phyloP scores from a whole-genome alignment of 1,140 invertebrate species.

The Lepidotrigona ventralis region DNA sequence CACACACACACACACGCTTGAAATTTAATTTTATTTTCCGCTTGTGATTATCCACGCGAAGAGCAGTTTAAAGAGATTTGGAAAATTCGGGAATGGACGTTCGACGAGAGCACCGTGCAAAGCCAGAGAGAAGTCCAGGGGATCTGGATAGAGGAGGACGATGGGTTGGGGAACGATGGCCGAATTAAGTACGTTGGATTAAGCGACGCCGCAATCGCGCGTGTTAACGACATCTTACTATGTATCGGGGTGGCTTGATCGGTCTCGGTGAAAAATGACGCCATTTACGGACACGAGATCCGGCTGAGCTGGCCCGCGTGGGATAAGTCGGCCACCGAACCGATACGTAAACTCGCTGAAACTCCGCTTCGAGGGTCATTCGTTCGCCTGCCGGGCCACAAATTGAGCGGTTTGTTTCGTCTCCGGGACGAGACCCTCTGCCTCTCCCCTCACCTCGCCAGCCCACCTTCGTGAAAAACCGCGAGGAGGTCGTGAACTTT shows the following conservation, averaged over 20 bases:
- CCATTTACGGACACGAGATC: slow-evolving; percentile 24
- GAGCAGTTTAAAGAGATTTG: background rate
- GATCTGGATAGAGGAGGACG: background rate
- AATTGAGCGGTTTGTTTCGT: slow-evolving; percentile 73
- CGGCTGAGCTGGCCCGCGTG: background rate
- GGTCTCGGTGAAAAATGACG: slow-evolving; percentile 39
- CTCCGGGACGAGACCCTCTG: background rate
- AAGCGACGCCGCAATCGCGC: slow-evolving; percentile 13
- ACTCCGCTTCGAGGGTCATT: slow-evolving; percentile 57
- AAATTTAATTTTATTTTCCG: background rate
- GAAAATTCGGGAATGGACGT: background rate
- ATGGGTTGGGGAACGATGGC: background rate
- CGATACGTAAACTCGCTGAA: slow-evolving; percentile 60
- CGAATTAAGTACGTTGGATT: slow-evolving; percentile 24
- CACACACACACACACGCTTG: background rate
- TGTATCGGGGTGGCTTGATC: slow-evolving; percentile 35
- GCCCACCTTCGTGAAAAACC: background rate
- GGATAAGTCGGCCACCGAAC: slow-evolving; percentile 39
- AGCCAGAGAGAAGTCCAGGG: accelerated
- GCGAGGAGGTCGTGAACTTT: slow-evolving; percentile 29
- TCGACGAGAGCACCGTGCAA: background rate
- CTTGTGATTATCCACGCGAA: background rate
- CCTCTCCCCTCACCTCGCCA: background rate
- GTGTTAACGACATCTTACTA: slow-evolving; percentile 48
- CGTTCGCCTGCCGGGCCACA: slow-evolving; percentile 65